These are phyloP conservation scores for Chrosomus eos DNA, from an alignment of 2,797 vertebrate genomes.

Conservation along the genomic window DNA sequence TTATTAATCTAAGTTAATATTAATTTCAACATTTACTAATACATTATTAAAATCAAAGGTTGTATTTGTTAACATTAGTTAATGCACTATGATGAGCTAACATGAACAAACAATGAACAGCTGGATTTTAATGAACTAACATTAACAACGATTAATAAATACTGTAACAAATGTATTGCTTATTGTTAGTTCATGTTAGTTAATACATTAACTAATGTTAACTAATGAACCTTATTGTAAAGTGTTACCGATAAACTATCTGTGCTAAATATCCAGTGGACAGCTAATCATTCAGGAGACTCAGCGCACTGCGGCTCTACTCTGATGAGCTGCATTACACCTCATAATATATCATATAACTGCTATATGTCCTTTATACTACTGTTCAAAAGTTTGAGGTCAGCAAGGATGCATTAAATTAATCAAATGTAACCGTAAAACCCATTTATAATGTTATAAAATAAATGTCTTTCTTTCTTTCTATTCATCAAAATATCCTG, in stretches of 20 bases:
- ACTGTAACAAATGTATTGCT: no score
- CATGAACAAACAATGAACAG: no score
- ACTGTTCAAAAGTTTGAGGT: neutral
- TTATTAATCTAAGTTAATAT: no score
- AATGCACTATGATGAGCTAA: no score
- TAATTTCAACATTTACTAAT: no score
- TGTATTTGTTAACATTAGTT: no score
- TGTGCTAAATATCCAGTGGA: neutral
- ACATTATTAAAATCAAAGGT: no score
- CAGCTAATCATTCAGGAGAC: neutral
- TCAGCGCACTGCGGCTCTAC: neutral
- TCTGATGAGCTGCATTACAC: neutral
- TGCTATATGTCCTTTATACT: neutral
- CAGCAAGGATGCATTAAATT: neutral
- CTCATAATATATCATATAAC: neutral
- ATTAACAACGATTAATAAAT: no score
- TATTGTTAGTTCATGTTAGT: no score
- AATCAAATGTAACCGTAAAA: neutral
- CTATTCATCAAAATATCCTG: neutral
- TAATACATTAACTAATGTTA: no score
- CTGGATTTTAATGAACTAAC: no score
- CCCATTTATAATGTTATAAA: neutral
- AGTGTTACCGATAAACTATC: conserved; percentile 4
- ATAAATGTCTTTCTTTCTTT: neutral
- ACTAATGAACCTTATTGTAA: no score